Evolutionary conservation across 2,888 invertebrate genomes (phyloP).

Genomic region (Formica aserva): DNA sequence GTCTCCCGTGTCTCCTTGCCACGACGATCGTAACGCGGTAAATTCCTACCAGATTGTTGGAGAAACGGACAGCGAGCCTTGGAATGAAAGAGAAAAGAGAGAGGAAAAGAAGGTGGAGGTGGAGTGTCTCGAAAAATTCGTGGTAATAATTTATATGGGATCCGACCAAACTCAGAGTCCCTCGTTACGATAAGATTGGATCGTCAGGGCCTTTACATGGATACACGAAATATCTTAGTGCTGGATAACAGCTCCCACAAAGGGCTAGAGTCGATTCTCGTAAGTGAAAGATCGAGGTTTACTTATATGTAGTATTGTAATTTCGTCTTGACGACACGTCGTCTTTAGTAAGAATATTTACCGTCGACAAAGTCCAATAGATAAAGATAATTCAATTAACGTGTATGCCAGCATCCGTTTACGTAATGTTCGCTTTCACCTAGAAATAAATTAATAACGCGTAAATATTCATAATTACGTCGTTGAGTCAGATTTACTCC

Average conservation of each 20-base stretch:
- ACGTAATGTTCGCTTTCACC: constrained; percentile 21
- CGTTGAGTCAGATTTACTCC: constrained; percentile 22
- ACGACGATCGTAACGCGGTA: constrained; percentile 64
- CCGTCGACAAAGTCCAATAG: neutral
- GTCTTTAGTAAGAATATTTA: neutral
- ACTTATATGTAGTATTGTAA: constrained; percentile 50
- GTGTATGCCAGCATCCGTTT: neutral
- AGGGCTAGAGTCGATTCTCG: constrained; percentile 62
- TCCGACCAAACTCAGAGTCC: constrained; percentile 63
- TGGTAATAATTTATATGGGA: constrained; percentile 84
- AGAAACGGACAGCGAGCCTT: constrained; percentile 60
- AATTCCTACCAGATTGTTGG: constrained; percentile 70
- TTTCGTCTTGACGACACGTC: neutral
- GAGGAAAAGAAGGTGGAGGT: constrained; percentile 35
- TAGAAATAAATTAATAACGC: constrained; percentile 38
- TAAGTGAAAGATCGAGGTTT: constrained; percentile 61
- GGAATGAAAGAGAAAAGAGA: constrained; percentile 48
- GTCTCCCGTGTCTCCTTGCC: neutral
- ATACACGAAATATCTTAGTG: constrained; percentile 81
- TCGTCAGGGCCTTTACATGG: constrained; percentile 80
- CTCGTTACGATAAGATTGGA: constrained; percentile 84
- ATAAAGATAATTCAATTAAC: constrained; percentile 41
- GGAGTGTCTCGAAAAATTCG: constrained; percentile 82
- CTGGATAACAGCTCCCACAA: constrained; percentile 80
- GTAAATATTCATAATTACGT: constrained; percentile 40